phyloP scores from a whole-genome alignment of 2,113 vertebrate species.

The Nycticorax nycticorax region DNA sequence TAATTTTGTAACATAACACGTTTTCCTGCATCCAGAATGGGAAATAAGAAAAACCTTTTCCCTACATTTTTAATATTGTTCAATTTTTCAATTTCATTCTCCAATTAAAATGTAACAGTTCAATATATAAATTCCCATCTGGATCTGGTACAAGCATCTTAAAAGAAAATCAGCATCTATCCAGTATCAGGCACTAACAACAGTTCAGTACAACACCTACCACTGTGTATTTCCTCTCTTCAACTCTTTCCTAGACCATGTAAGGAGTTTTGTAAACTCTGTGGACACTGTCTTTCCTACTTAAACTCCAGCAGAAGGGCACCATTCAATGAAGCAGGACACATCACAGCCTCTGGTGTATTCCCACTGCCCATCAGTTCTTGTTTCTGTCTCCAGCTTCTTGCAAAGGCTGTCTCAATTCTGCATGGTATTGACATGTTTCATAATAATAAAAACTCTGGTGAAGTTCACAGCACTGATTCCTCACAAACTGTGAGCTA shows the following conservation, averaged over 20 bases:
- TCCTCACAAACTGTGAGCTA: background rate
- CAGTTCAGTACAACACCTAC: background rate
- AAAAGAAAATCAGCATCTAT: background rate
- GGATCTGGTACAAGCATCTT: background rate
- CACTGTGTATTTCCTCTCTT: background rate
- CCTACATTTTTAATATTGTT: background rate
- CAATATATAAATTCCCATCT: background rate
- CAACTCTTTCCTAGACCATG: fast-evolving
- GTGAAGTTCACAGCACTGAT: background rate
- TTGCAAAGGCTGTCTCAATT: background rate
- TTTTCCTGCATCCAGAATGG: background rate
- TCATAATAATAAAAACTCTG: background rate
- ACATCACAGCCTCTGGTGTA: background rate
- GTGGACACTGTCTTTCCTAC: background rate
- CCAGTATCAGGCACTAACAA: background rate
- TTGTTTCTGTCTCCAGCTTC: background rate
- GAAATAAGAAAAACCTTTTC: background rate
- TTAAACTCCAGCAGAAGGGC: background rate
- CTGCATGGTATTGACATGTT: background rate
- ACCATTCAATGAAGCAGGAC: background rate
- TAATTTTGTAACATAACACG: background rate
- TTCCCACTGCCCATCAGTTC: background rate
- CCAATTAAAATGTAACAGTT: background rate
- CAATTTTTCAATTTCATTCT: background rate
- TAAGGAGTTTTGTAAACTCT: background rate